Conservation (phyloP, 2,113 vertebrate genomes). For the Notothenia coriiceps region DNA sequence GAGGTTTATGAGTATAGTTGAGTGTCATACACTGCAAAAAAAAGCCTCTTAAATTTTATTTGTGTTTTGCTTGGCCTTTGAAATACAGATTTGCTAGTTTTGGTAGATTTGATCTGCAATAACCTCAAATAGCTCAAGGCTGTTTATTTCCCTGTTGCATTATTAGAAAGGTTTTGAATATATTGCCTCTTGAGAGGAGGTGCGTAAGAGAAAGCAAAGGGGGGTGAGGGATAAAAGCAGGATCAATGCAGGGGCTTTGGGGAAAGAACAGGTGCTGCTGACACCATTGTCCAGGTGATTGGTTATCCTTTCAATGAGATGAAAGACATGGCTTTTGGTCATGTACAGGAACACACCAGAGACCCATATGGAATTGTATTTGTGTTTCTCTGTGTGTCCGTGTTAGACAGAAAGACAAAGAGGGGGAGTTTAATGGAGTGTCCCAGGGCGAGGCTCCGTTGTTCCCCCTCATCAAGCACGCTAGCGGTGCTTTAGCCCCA, state of each 20-base stretch:
- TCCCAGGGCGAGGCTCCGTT: constrained; percentile 75
- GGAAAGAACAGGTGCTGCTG: neutral
- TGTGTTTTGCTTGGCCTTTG: neutral
- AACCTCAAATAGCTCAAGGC: constrained; percentile 36
- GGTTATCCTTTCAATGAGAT: constrained; percentile 34
- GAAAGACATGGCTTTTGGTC: constrained; percentile 57
- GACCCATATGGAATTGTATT: constrained; percentile 27
- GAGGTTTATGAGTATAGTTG: constrained; percentile 38
- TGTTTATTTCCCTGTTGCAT: constrained; percentile 9
- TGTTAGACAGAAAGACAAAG: constrained; percentile 79
- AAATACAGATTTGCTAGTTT: constrained; percentile 13
- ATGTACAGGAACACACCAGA: constrained; percentile 47
- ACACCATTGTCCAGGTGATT: constrained; percentile 30
- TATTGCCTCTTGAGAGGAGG: constrained; percentile 33
- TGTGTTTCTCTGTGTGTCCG: constrained; percentile 33
- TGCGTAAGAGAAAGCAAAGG: constrained; percentile 10
- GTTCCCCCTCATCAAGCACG: constrained; percentile 83
- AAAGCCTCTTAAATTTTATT: neutral
- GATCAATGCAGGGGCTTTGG: neutral
- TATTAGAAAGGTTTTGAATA: constrained; percentile 24
- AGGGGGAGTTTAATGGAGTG: constrained; percentile 78
- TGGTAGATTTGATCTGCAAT: constrained; percentile 37
- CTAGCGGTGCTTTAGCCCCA: constrained; percentile 77
- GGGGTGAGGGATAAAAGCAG: constrained; percentile 10
- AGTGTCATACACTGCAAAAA: neutral